Conservation (phyloP, 1,140 invertebrate species). For the Chrysopa pallens region DNA sequence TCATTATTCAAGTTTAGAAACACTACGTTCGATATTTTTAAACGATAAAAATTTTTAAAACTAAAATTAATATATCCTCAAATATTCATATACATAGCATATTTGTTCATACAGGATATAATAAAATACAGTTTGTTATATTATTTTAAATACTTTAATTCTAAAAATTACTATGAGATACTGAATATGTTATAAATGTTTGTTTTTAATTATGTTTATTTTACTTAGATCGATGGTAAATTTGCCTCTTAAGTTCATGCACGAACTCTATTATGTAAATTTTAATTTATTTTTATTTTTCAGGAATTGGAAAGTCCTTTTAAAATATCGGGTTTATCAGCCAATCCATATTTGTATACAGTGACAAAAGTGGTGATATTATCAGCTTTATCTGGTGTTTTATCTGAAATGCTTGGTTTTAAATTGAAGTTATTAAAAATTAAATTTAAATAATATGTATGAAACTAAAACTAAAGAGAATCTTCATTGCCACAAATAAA, state of each 20-base stretch:
- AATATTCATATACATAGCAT: no score
- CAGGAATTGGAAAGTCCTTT: constrained; percentile 92
- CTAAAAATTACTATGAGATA: no score
- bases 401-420: constrained; percentile 90
- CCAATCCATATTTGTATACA: constrained; percentile 90
- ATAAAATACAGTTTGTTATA: no score
- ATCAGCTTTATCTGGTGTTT: constrained; percentile 83
- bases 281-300: constrained; percentile 22
- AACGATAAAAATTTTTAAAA: no score
- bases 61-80: no score
- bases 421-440: constrained; percentile 95
- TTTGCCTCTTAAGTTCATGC: not conserved
- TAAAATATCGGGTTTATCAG: constrained; percentile 88
- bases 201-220: no score
- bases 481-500: no score
- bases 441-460: constrained; percentile 53
- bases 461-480: no score
- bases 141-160: no score
- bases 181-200: not conserved
- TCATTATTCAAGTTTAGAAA: no score
- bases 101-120: no score
- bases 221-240: not conserved
- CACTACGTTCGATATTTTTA: no score
- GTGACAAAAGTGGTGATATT: constrained; percentile 89
- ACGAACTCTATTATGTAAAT: not conserved